Percentiles rank a stretch among this genome's conserved stretches.
These are phyloP conservation scores for Sycon ciliatum DNA, from an alignment of 37 sponge, comb jelly and placozoan species.

Conservation along the genomic window DNA sequence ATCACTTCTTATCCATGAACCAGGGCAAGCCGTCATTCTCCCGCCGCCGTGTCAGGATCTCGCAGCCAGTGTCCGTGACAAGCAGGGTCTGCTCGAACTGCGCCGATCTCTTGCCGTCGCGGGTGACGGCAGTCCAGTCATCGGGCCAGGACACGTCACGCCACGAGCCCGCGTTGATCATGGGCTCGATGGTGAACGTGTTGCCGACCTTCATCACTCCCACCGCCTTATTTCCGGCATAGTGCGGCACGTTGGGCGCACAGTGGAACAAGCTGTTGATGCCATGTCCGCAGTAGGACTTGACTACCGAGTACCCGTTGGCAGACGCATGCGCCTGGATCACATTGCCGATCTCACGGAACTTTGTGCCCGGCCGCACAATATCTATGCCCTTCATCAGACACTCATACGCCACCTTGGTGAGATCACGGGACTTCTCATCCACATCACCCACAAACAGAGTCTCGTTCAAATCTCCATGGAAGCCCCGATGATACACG, in stretches of 20 bases:
- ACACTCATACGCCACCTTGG: conserved; percentile 74
- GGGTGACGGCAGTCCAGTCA: conserved; percentile 82
- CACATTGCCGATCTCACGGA: conserved; percentile 74
- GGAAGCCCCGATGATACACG: conserved; percentile 74
- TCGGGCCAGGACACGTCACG: conserved; percentile 87
- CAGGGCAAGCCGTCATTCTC: conserved; percentile 72
- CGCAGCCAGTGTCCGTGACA: conserved; percentile 86
- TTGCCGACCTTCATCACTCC: conserved; percentile 93
- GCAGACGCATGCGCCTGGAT: conserved; percentile 73
- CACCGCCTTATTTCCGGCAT: conserved; percentile 85
- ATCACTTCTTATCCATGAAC: conserved; percentile 50
- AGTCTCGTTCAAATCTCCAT: conserved; percentile 95
- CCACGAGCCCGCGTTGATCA: conserved; percentile 83
- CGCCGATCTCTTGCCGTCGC: conserved; percentile 86
- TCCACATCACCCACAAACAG: conserved; percentile 81
- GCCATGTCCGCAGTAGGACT: conserved; percentile 92
- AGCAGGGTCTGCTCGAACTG: conserved; percentile 95
- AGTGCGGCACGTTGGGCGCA: conserved; percentile 86
- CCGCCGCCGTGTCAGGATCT: conserved; percentile 68
- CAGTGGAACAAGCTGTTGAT: conserved; percentile 87
- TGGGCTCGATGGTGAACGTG: conserved; percentile 94
- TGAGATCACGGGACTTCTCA: conserved; percentile 55
- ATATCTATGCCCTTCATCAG: conserved; percentile 64
- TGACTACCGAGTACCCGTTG: conserved; percentile 73
- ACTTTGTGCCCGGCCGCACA: conserved; percentile 79